phyloP scores from a whole-genome alignment of 2,113 vertebrate genomes.

The Prietella phreatophila region DNA sequence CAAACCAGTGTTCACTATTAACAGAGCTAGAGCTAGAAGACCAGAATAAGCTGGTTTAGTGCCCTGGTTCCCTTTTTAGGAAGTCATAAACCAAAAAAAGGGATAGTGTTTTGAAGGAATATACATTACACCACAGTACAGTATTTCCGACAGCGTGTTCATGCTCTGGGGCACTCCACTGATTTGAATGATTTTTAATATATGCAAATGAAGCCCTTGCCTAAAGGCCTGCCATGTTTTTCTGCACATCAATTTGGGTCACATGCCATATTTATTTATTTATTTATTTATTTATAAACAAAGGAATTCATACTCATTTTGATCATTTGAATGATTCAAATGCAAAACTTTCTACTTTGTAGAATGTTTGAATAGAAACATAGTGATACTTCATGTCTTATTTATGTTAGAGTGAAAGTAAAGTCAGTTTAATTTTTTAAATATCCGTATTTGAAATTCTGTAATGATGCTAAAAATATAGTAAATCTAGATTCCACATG shows the following conservation, averaged over 20 bases:
- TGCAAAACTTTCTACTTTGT: neutral
- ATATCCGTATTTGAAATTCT: neutral
- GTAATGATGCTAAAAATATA: neutral
- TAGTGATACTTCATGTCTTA: neutral
- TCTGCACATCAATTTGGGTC: conserved; percentile 26
- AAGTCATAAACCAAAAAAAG: neutral
- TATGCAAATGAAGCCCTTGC: conserved; percentile 1
- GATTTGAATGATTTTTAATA: conserved; percentile 36
- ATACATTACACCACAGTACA: conserved; percentile 21
- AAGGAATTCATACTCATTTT: neutral
- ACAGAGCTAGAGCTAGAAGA: neutral
- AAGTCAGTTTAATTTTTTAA: neutral
- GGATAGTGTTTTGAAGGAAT: neutral
- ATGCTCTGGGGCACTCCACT: conserved; percentile 19
- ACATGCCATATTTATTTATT: neutral
- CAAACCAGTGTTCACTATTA: neutral
- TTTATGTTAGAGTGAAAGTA: neutral
- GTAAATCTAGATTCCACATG: neutral
- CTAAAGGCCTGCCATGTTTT: conserved; percentile 17
- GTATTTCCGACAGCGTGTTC: conserved; percentile 26
- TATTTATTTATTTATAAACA: too few relatives aligned
- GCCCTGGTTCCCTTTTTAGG: neutral
- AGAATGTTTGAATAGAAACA: neutral
- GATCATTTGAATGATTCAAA: neutral
- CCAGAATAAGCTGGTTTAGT: neutral